phyloP scores from a whole-genome alignment of 2,113 vertebrate genomes.

The Nothobranchius furzeri region DNA sequence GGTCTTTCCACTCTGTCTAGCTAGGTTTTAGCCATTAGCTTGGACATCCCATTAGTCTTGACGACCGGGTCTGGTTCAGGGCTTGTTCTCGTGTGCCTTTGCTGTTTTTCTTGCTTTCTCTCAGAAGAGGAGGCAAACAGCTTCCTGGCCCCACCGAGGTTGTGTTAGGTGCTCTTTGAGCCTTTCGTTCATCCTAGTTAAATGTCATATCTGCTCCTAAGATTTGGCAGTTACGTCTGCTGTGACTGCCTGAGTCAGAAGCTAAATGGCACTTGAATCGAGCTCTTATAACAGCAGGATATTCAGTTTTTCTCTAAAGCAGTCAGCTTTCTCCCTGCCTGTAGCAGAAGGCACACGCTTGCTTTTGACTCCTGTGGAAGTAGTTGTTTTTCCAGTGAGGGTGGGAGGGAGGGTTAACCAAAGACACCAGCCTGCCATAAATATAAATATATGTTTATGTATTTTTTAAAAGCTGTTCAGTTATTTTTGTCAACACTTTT shows the following conservation, averaged over 20 bases:
- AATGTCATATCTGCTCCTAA: conserved; percentile 46
- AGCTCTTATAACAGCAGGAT: conserved; percentile 45
- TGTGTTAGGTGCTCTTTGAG: conserved; percentile 27
- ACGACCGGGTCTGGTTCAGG: conserved; percentile 28
- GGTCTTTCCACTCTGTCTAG: conserved; percentile 16
- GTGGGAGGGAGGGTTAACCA: neutral
- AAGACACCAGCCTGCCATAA: conserved; percentile 6
- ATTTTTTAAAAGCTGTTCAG: neutral
- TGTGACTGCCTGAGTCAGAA: conserved; percentile 40
- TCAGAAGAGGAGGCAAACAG: conserved; percentile 25
- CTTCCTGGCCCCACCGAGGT: conserved; percentile 20
- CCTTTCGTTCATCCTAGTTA: conserved; percentile 39
- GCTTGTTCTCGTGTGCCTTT: conserved; percentile 22
- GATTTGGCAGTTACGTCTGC: conserved; percentile 31
- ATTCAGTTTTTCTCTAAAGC: conserved; percentile 39
- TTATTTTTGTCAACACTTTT: conserved; percentile 1
- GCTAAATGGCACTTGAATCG: conserved; percentile 60
- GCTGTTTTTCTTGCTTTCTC: conserved; percentile 16
- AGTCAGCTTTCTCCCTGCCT: conserved; percentile 19
- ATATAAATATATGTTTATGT: conserved; percentile 23
- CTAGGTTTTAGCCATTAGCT: conserved; percentile 16
- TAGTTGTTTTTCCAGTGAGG: conserved; percentile 1
- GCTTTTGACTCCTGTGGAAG: conserved; percentile 10
- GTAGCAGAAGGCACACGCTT: conserved; percentile 26
- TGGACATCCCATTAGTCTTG: conserved; percentile 36